Conservation (phyloP, 2,113 vertebrate genomes). For the Polyodon spathula region DNA sequence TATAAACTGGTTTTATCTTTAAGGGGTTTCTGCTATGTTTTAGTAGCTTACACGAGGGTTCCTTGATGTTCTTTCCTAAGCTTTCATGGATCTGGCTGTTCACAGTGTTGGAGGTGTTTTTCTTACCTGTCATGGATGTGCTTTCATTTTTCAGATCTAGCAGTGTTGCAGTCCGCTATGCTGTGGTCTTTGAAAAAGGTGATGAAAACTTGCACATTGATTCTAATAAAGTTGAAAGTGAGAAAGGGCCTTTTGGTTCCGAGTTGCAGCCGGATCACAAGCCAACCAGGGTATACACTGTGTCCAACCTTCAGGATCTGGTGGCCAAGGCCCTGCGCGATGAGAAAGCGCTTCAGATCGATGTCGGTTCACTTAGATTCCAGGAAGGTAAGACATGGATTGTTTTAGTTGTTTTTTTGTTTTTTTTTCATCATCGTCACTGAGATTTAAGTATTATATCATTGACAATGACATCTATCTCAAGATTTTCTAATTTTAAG, state of each 20-base stretch:
- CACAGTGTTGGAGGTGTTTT: no score
- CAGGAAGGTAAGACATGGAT: constrained; percentile 36
- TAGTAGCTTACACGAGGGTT: no score
- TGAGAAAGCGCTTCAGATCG: constrained; percentile 63
- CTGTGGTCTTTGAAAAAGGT: constrained; percentile 60
- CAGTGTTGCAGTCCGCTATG: constrained; percentile 61
- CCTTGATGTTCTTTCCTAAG: no score
- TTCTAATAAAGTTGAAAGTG: constrained; percentile 50
- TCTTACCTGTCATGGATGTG: neutral
- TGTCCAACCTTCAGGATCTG: constrained; percentile 55
- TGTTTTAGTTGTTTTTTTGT: neutral
- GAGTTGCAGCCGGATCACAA: constrained; percentile 35
- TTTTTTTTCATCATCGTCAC: neutral
- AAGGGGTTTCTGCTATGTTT: no score
- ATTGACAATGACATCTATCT: no score
- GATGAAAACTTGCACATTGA: constrained; percentile 47
- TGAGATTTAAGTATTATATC: neutral
- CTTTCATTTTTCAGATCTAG: constrained; percentile 49
- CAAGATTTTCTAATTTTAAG: no score
- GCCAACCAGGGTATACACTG: constrained; percentile 28
- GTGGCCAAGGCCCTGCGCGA: constrained; percentile 63
- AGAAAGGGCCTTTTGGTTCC: constrained; percentile 24
- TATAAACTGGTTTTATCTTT: no score
- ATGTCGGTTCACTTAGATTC: constrained; percentile 67
- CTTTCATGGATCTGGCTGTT: no score